Conservation (phyloP, 1,140 invertebrate species). For the Aphis gossypii region DNA sequence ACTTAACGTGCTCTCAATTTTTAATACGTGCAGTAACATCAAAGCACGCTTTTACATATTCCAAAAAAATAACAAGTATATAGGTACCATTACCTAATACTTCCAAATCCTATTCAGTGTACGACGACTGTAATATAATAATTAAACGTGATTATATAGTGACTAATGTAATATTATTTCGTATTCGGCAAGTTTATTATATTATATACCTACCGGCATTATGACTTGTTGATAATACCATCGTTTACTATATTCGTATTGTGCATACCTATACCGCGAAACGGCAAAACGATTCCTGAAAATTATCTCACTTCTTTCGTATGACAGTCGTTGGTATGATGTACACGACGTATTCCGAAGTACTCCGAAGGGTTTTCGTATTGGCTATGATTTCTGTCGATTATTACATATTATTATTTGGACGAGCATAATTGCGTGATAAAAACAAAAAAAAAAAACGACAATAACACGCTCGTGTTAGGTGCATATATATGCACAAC, state of each 20-base stretch:
- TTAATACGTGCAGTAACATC: not conserved
- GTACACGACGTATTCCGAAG: too few species aligned
- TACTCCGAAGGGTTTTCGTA: not conserved
- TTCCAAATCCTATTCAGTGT: not conserved
- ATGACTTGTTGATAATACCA: too few species aligned
- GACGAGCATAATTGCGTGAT: not conserved
- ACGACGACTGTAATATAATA: not conserved
- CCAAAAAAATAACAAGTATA: not conserved
- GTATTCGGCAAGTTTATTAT: not conserved
- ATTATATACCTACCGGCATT: too few species aligned
- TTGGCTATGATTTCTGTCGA: not conserved
- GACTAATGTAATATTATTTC: not conserved
- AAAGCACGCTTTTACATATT: not conserved
- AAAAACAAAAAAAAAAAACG: not conserved
- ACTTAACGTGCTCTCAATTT: not conserved
- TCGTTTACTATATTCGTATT: too few species aligned
- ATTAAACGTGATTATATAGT: not conserved
- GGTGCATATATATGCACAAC: not conserved
- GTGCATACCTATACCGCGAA: too few species aligned
- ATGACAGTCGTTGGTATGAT: not conserved
- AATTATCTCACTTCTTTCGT: not conserved
- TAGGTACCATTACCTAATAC: not conserved
- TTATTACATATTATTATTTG: not conserved
- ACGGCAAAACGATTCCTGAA: not conserved
- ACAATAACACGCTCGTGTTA: not conserved